Evolutionary conservation across 2,888 invertebrate species (phyloP).

Genomic region (Drosophila parthenogenetica): DNA sequence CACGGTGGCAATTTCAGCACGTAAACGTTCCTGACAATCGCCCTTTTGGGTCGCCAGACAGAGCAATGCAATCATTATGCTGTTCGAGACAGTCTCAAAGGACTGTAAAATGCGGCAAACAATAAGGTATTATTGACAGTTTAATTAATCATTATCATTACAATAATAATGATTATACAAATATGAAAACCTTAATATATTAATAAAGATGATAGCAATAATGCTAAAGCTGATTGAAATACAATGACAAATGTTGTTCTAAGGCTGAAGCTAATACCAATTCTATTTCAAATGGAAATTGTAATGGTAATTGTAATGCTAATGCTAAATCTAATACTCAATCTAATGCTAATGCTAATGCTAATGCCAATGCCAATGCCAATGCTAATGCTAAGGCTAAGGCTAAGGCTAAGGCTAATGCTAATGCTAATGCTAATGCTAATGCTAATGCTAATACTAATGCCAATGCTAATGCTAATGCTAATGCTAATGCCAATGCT

Average conservation of each 20-base stretch:
- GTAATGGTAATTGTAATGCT: too few relatives aligned
- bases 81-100: slow-evolving; percentile 83
- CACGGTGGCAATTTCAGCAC: slow-evolving; percentile 75
- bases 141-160: background rate
- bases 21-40: slow-evolving; percentile 78
- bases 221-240: too few relatives aligned
- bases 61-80: slow-evolving; percentile 80
- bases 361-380: too few relatives aligned
- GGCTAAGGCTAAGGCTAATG: background rate
- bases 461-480: background rate
- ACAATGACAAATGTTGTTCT: too few relatives aligned
- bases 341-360: too few relatives aligned
- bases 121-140: background rate
- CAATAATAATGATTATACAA: background rate
- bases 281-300: too few relatives aligned
- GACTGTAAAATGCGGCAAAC: slow-evolving; percentile 61
- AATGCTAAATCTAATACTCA: too few relatives aligned
- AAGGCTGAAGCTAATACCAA: too few relatives aligned
- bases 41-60: slow-evolving; percentile 80
- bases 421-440: background rate
- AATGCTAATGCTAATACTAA: background rate
- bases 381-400: too few relatives aligned
- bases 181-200: too few relatives aligned
- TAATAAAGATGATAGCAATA: too few relatives aligned
- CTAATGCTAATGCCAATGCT: background rate